Evolutionary conservation across 2,888 invertebrate genomes (phyloP), one percentile per base, ranked within the genome.

Genomic region (Aradus depressus): DNA sequence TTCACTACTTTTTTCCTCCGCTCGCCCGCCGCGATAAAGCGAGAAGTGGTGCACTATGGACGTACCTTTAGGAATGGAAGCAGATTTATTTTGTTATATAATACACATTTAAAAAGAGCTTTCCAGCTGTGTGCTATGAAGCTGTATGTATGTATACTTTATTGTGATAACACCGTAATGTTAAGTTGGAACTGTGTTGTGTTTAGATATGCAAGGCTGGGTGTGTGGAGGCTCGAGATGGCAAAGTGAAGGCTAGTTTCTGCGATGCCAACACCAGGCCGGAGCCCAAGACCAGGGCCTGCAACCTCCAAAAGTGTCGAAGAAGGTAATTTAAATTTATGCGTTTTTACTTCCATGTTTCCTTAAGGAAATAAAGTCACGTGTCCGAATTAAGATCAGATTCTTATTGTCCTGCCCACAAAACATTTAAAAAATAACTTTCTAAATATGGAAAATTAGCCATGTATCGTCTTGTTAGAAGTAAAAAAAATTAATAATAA

Each of bases 201-300:
- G 28, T 52, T 19, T 79, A 78, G 68, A 64, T 64, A 22, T 71
- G 76, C 0, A 68, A 71, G 53, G 70, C 75, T 21, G 67, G 71
- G 3, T 81, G 81, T 64, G 68, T 75, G 28, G 80, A 80, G 63
- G 71, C 71, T 58, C 75, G 73, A 60, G 72, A 73, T n/a, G 80
- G 80, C 1, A 66, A 72, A 50, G 80, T 81, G 2, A 76, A 75
- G 57, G 70, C 74, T 28, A 65, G 66, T 21, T 73, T 73, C 58
- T 76, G 76, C 59, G 64, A 64, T 12, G 66, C 67, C 12, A 58
- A 60, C 2, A 14, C 4, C 5, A 72, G 69, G 56, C 73, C 74
- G 0, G 65, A 67, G 37, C 56, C 62, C 1, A 64, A 65, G 53
- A 64, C 64, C 2, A 67, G 70, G 32, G 65, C 67, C 41, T 75